Conservation (phyloP, 2,113 vertebrate species). For the Gopherus evgoodei region DNA sequence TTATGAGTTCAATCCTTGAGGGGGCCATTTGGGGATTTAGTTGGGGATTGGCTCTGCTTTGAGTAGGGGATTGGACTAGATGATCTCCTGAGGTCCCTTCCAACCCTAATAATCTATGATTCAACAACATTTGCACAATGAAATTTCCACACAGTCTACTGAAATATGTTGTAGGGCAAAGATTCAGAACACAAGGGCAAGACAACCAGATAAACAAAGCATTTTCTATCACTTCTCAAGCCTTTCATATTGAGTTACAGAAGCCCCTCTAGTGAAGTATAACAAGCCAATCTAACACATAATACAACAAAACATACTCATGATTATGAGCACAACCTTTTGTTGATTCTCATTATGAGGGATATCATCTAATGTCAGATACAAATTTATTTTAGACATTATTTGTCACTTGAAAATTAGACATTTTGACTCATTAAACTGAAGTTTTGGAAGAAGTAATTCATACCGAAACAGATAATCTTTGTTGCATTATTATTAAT, state of each 20-base stretch:
- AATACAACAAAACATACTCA: neutral
- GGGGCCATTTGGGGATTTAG: too few relatives aligned
- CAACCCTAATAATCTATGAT: too few relatives aligned
- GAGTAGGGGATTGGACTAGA: too few relatives aligned
- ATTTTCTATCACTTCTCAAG: neutral
- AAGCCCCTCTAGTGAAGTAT: neutral
- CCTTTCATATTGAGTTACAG: neutral
- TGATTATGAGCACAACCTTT: neutral
- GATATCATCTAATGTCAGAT: neutral
- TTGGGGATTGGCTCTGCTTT: too few relatives aligned
- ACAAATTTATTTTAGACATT: neutral
- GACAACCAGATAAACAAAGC: neutral
- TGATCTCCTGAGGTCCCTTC: too few relatives aligned
- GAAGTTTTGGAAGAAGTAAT: neutral
- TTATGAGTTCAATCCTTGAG: too few relatives aligned
- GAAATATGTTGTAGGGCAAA: neutral
- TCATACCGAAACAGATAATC: neutral
- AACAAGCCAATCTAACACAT: fast-evolving
- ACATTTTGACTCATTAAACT: neutral
- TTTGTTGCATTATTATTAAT: neutral
- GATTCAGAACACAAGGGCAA: neutral
- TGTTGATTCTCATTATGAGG: neutral
- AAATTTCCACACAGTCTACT: fast-evolving
- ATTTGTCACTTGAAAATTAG: neutral
- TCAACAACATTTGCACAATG: neutral